Percentiles rank a stretch among this genome's conserved stretches.
phyloP scores from a whole-genome alignment of 2,113 vertebrate species.

The Lepus americanus region DNA sequence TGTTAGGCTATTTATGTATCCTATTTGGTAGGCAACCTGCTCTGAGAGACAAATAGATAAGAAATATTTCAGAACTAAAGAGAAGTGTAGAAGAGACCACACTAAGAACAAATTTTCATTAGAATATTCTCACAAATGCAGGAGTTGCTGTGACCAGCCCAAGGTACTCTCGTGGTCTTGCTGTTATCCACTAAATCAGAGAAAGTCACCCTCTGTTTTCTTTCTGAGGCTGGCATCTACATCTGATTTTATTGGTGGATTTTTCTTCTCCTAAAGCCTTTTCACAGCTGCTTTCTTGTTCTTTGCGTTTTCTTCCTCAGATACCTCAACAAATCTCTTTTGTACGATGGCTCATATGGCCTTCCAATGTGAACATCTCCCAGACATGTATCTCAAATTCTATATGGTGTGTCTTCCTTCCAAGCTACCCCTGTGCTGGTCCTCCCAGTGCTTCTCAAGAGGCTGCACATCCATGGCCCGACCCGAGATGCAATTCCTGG shows the following conservation, averaged over 20 bases:
- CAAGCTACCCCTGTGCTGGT: not conserved
- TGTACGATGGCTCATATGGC: not conserved
- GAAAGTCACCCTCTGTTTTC: not conserved
- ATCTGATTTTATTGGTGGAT: not conserved
- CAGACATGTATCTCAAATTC: not conserved
- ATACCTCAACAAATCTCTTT: not conserved
- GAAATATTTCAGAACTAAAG: not conserved
- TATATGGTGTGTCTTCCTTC: not conserved
- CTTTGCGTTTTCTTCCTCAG: not conserved
- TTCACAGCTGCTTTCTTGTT: not conserved
- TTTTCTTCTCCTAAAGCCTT: not conserved
- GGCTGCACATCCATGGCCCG: not conserved
- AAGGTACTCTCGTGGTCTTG: accelerated
- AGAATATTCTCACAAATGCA: not conserved
- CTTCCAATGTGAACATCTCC: not conserved
- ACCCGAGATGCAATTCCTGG: accelerated
- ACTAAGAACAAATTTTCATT: not conserved
- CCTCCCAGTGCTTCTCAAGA: accelerated
- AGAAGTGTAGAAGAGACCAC: not conserved
- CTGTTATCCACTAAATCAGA: not conserved
- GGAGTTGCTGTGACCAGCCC: not conserved
- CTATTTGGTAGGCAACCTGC: not conserved
- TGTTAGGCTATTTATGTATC: not conserved
- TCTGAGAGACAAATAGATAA: not conserved
- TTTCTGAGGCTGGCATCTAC: not conserved